Evolutionary conservation across 2,888 invertebrate genomes (phyloP).

Genomic region (Entomobrya proxima): DNA sequence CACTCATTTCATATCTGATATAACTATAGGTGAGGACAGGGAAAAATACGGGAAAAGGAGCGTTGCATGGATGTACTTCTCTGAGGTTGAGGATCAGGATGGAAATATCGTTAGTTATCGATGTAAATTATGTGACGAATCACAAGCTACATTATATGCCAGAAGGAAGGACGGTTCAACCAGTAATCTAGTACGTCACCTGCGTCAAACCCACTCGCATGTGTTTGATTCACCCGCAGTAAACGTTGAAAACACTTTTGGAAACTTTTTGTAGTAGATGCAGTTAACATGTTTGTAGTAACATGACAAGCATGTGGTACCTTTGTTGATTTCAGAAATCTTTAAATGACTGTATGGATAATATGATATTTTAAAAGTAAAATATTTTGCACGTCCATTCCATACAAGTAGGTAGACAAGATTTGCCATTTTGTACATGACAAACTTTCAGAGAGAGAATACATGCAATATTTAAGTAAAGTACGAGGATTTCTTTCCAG

Average conservation of each 20-base stretch:
- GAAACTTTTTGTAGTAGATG: not conserved
- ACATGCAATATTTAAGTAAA: too few relatives aligned
- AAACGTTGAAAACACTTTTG: not conserved
- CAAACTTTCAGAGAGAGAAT: too few relatives aligned
- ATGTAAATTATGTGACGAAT: not conserved
- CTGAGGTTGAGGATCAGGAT: not conserved
- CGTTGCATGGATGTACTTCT: slow-evolving; percentile 16
- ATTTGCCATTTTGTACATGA: too few relatives aligned
- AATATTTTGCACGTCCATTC: too few relatives aligned
- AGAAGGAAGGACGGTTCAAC: slow-evolving; percentile 1
- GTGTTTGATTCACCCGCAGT: not conserved
- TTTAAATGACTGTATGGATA: too few relatives aligned
- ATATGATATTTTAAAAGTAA: too few relatives aligned
- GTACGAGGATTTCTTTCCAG: too few relatives aligned
- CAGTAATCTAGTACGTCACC: slow-evolving; percentile 9
- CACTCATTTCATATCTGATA: not conserved
- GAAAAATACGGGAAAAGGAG: not conserved
- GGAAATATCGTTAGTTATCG: not conserved
- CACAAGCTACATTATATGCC: not conserved
- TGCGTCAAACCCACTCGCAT: not conserved
- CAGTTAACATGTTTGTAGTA: too few relatives aligned
- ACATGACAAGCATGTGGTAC: too few relatives aligned
- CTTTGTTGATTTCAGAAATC: too few relatives aligned
- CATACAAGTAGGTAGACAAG: too few relatives aligned
- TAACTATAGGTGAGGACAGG: not conserved